These are phyloP conservation scores for Cheilosia scutellata DNA, from an alignment of 2,888 invertebrate species.

Conservation along the genomic window DNA sequence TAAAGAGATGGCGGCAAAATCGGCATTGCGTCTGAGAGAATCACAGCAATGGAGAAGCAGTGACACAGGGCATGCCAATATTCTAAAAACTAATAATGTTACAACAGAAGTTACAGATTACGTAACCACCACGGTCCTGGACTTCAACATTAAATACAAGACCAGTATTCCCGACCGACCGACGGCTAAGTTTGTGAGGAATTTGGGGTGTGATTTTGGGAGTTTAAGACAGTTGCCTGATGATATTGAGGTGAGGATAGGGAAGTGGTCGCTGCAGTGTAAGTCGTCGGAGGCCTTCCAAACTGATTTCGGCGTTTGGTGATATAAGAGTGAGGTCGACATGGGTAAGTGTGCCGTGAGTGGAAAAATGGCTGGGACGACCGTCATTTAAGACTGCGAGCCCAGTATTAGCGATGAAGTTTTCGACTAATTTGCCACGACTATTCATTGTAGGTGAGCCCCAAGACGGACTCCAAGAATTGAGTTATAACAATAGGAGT, in stretches of 20 bases:
- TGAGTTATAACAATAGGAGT: conserved; percentile 46
- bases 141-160: too few species aligned
- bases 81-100: too few species aligned
- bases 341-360: conserved; percentile 41
- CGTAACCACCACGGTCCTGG: too few species aligned
- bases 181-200: conserved; percentile 23
- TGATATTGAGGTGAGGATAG: conserved; percentile 32
- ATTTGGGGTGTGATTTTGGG: conserved; percentile 15
- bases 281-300: conserved; percentile 44
- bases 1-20: too few species aligned
- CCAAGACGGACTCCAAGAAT: conserved; percentile 51
- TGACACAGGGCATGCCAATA: too few species aligned
- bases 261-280: conserved; percentile 46
- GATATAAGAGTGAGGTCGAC: conserved; percentile 41
- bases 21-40: too few species aligned
- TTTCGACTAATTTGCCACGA: conserved; percentile 49
- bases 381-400: conserved; percentile 51
- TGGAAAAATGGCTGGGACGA: conserved; percentile 49
- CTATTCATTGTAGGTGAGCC: conserved; percentile 25
- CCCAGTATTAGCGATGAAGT: background rate
- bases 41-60: too few species aligned
- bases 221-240: conserved; percentile 9
- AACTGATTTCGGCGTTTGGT: conserved; percentile 8
- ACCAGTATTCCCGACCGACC: too few species aligned
- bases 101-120: too few species aligned